A percentile compares a stretch with the other conserved stretches of the same genome.
These are phyloP conservation scores for Microtus ochrogaster DNA, from an alignment of 2,113 vertebrate species.

Conservation along the genomic window DNA sequence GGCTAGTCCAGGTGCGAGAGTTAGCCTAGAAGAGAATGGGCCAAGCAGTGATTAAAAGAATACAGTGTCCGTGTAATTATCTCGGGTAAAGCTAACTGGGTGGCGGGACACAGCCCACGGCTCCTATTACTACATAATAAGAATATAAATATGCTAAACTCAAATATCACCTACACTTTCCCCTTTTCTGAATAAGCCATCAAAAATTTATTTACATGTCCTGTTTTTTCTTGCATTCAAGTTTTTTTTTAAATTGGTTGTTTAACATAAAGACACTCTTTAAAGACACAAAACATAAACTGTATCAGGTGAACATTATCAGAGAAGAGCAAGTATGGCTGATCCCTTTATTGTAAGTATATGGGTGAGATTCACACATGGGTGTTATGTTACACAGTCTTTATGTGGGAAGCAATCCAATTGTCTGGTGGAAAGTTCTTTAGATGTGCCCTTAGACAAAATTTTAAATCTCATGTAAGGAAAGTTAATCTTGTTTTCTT, in stretches of 20 bases:
- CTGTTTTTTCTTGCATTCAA: neutral
- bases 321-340: no score
- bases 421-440: neutral
- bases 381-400: neutral
- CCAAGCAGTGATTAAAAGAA: no score
- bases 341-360: neutral
- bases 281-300: neutral
- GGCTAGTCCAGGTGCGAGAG: no score
- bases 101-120: no score
- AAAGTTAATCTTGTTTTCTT: neutral
- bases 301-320: neutral
- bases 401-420: neutral
- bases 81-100: no score
- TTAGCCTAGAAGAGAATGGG: no score
- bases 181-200: neutral
- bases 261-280: neutral
- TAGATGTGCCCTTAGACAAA: neutral
- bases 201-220: neutral
- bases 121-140: no score
- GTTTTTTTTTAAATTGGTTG: neutral
- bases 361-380: neutral
- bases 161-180: neutral
- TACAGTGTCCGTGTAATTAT: no score
- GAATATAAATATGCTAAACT: neutral
- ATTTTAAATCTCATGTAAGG: neutral